Conservation (phyloP, 2,797 vertebrate genomes). For the Sphenopsis melanotis region DNA sequence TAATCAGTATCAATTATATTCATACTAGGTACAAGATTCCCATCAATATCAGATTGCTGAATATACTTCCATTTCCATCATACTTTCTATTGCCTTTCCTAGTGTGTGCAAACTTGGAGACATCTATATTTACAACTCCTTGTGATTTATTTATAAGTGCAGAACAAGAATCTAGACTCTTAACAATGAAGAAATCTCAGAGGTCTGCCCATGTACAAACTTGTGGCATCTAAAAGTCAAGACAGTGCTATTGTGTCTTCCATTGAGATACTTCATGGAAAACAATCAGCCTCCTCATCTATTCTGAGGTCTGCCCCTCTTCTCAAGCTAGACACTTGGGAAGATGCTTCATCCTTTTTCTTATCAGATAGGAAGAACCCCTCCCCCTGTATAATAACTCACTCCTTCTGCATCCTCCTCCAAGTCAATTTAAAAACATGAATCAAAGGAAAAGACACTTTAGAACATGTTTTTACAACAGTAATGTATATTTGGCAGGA, state of each 20-base stretch:
- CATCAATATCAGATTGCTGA: not conserved
- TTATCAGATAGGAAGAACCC: not conserved
- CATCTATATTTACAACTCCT: not conserved
- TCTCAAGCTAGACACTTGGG: not conserved
- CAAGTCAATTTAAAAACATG: conserved; percentile 4
- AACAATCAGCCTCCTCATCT: not conserved
- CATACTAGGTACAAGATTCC: not conserved
- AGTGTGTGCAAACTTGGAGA: not conserved
- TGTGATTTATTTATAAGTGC: conserved; percentile 15
- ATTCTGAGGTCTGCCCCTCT: not conserved
- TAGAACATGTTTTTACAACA: not conserved
- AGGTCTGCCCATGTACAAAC: not conserved
- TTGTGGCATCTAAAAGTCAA: not conserved
- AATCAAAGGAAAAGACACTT: conserved; percentile 5
- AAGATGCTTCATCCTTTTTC: not conserved
- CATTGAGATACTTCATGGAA: not conserved
- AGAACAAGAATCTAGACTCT: not conserved
- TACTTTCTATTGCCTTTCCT: not conserved
- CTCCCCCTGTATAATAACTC: not conserved
- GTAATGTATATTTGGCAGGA: not conserved
- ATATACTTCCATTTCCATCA: not conserved
- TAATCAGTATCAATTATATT: not conserved
- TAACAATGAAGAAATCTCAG: not conserved
- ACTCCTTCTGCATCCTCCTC: not conserved
- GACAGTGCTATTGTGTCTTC: not conserved